Evolutionary conservation across 1,140 invertebrate species (phyloP).

Genomic region (Cryptotermes secundus): DNA sequence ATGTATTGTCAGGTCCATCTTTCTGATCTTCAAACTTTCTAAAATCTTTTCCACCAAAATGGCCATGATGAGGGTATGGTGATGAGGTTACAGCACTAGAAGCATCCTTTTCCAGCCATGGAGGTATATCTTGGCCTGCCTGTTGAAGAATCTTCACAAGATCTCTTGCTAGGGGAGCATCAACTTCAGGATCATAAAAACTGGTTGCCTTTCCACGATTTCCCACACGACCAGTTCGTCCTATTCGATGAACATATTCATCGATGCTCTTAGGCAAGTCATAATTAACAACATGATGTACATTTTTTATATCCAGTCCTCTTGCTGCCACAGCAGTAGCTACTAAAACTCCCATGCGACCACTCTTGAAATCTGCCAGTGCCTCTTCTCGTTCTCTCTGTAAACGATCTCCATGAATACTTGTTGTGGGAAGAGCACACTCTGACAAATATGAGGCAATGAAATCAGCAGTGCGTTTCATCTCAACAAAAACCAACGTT

Average conservation of each 20-base stretch:
- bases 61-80: background rate
- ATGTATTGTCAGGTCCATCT: background rate
- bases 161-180: constrained; percentile 60
- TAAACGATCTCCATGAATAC: constrained; percentile 89
- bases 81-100: background rate
- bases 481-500: constrained; percentile 87
- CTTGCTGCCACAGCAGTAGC: constrained; percentile 92
- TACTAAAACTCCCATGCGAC: constrained; percentile 74
- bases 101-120: constrained; percentile 1
- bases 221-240: constrained; percentile 90
- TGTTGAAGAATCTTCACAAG: constrained; percentile 72
- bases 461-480: constrained; percentile 87
- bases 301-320: constrained; percentile 81
- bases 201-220: constrained; percentile 87
- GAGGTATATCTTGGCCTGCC: constrained; percentile 39
- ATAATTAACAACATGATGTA: constrained; percentile 88
- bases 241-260: constrained; percentile 94
- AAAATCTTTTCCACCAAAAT: constrained; percentile 16
- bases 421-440: constrained; percentile 71
- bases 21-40: background rate
- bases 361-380: constrained; percentile 76
- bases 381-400: constrained; percentile 90
- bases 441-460: constrained; percentile 74
- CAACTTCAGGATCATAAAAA: constrained; percentile 74
- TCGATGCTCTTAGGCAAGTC: constrained; percentile 85